phyloP scores from a whole-genome alignment of 1,140 invertebrate species.

The Diorhabda sublineata region DNA sequence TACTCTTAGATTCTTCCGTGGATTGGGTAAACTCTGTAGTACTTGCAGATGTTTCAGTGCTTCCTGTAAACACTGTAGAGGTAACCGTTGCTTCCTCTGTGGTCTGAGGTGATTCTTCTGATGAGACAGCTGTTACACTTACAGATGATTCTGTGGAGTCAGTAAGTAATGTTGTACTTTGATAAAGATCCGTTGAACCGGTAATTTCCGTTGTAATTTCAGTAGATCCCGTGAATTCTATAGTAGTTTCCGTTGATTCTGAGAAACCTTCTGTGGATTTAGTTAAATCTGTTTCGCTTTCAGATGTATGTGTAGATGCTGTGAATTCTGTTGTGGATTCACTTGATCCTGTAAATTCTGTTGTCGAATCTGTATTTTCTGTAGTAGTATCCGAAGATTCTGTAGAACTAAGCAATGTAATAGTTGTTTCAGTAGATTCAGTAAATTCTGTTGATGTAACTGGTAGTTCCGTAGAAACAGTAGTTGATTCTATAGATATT shows the following conservation, averaged over 20 bases:
- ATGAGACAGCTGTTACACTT: slow-evolving; percentile 8
- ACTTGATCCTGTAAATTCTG: background rate
- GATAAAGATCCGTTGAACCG: slow-evolving; percentile 7
- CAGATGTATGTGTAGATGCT: slow-evolving; percentile 18
- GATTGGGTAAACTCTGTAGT: slow-evolving; percentile 10
- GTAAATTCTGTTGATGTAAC: slow-evolving; percentile 2
- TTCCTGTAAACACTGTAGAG: slow-evolving; percentile 20
- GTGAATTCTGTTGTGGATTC: slow-evolving; percentile 10
- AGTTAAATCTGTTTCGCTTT: background rate
- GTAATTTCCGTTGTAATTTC: background rate
- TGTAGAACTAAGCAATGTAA: background rate
- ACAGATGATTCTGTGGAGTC: slow-evolving; percentile 21
- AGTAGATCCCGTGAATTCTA: background rate
- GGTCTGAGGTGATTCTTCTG: slow-evolving; percentile 15
- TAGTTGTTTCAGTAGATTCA: background rate
- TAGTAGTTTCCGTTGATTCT: slow-evolving; percentile 4
- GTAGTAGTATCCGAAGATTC: slow-evolving; percentile 20
- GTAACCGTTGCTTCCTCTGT: slow-evolving; percentile 16
- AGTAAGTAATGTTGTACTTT: slow-evolving; percentile 15
- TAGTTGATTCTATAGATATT: background rate
- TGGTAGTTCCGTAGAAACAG: background rate
- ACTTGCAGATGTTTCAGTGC: slow-evolving; percentile 4
- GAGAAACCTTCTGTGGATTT: background rate
- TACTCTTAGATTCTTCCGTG: background rate
- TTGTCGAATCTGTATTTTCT: background rate